phyloP scores from a whole-genome alignment of 2,113 vertebrate species.

The Brevimyrus niger region DNA sequence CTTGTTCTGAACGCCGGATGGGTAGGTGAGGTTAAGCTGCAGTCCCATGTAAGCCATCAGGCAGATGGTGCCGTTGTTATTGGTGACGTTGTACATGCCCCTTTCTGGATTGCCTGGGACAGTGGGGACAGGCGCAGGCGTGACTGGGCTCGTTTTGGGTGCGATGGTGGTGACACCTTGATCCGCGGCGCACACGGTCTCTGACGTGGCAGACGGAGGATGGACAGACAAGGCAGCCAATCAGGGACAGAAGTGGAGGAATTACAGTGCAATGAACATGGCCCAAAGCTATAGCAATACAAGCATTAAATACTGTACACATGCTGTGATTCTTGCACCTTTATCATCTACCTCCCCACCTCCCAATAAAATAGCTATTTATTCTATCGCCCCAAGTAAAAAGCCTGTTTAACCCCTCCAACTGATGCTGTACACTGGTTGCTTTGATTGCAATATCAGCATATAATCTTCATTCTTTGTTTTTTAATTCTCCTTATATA shows the following conservation, averaged over 20 bases:
- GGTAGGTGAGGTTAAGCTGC: conserved; percentile 75
- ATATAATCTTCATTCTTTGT: background rate
- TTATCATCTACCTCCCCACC: background rate
- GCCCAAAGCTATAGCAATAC: background rate
- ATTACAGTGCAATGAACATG: background rate
- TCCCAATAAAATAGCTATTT: background rate
- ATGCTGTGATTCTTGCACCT: background rate
- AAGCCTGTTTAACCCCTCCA: too few relatives aligned
- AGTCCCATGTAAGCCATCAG: conserved; percentile 77
- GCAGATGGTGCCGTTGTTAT: conserved; percentile 61
- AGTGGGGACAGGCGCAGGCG: conserved; percentile 35
- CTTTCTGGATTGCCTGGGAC: conserved; percentile 50
- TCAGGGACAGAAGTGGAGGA: background rate
- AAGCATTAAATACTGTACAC: background rate
- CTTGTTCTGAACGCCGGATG: conserved; percentile 47
- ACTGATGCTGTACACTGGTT: background rate
- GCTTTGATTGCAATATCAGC: background rate
- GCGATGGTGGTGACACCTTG: conserved; percentile 11
- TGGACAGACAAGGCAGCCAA: background rate
- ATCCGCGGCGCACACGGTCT: conserved; percentile 71
- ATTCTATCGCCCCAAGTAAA: background rate
- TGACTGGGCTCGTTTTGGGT: conserved; percentile 33
- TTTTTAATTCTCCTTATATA: background rate
- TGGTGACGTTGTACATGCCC: conserved; percentile 62
- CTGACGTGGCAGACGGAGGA: conserved; percentile 47